These are phyloP conservation scores for Torymus aiolomorphi DNA, from an alignment of 2,888 invertebrate genomes.

Conservation along the genomic window DNA sequence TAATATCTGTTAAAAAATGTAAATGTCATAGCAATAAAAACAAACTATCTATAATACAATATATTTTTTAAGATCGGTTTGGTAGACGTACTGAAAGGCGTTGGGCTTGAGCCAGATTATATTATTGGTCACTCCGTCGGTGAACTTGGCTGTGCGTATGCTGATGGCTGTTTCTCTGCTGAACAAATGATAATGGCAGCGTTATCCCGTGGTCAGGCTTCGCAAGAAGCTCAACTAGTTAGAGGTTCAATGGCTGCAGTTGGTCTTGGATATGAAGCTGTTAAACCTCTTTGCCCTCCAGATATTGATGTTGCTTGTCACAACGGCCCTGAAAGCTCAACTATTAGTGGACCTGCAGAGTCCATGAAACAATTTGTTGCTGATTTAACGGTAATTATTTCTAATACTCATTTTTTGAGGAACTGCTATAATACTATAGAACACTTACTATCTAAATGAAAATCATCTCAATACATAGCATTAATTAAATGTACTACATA, in stretches of 20 bases:
- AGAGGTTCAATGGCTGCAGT: conserved; percentile 93
- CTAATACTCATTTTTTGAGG: too few species aligned
- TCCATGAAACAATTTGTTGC: conserved; percentile 82
- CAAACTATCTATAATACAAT: too few species aligned
- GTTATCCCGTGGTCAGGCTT: conserved; percentile 68
- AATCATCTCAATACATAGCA: too few species aligned
- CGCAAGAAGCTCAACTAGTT: conserved; percentile 73
- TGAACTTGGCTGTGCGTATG: conserved; percentile 96
- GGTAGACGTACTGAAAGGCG: conserved; percentile 79
- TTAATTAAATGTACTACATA: neutral
- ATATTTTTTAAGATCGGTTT: conserved; percentile 77
- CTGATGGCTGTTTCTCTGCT: conserved; percentile 90
- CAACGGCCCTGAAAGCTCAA: conserved; percentile 90
- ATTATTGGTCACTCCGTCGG: conserved; percentile 95
- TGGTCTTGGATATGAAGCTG: conserved; percentile 80
- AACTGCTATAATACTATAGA: too few species aligned
- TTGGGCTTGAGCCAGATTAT: conserved; percentile 84
- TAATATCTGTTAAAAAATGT: conserved; percentile 59
- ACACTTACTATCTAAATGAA: too few species aligned
- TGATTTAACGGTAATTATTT: conserved; percentile 75
- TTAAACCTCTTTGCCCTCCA: conserved; percentile 82
- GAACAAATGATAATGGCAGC: conserved; percentile 71
- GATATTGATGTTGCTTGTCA: conserved; percentile 92
- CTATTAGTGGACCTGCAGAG: conserved; percentile 90
- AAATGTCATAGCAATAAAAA: neutral